A percentile compares a stretch with the other conserved stretches of the same genome.
Conservation (phyloP, 2,113 vertebrate species). For the Chaetorhynchus papuensis region DNA sequence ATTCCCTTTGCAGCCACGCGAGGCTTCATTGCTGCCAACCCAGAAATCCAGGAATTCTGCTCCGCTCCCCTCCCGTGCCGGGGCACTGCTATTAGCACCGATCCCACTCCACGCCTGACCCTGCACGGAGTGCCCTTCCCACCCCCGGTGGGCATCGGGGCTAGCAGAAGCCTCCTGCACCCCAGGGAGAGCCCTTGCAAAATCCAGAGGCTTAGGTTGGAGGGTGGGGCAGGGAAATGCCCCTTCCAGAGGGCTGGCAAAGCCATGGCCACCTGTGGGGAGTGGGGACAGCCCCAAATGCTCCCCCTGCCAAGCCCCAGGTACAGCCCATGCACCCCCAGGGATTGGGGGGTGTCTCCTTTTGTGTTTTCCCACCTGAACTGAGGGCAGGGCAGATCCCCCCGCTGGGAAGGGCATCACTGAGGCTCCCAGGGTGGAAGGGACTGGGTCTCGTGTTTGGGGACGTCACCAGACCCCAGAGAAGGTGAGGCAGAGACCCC, state of each 20-base stretch:
- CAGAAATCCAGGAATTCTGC: background rate
- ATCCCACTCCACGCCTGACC: background rate
- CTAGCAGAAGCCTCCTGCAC: background rate
- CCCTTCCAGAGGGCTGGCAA: background rate
- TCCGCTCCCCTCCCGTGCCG: background rate
- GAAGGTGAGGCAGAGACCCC: background rate
- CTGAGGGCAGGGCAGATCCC: background rate
- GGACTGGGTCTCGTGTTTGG: background rate
- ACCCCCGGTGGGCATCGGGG: background rate
- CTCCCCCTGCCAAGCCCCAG: background rate
- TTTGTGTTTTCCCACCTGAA: background rate
- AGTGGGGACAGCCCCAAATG: accelerated
- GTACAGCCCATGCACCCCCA: background rate
- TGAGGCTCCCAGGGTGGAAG: background rate
- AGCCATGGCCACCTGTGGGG: background rate
- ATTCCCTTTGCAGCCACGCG: background rate
- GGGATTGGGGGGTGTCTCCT: accelerated
- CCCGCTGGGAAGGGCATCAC: accelerated
- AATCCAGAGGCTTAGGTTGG: background rate
- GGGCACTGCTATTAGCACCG: background rate
- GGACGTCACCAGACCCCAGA: background rate
- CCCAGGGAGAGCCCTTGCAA: background rate
- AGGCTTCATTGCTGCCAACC: slow-evolving; percentile 2
- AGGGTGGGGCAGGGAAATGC: background rate
- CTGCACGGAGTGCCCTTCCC: background rate